Percentiles rank a stretch among this genome's conserved stretches.
Evolutionary conservation across 2,888 invertebrate species (phyloP).

Genomic region (Himalopsyche anomala): DNA sequence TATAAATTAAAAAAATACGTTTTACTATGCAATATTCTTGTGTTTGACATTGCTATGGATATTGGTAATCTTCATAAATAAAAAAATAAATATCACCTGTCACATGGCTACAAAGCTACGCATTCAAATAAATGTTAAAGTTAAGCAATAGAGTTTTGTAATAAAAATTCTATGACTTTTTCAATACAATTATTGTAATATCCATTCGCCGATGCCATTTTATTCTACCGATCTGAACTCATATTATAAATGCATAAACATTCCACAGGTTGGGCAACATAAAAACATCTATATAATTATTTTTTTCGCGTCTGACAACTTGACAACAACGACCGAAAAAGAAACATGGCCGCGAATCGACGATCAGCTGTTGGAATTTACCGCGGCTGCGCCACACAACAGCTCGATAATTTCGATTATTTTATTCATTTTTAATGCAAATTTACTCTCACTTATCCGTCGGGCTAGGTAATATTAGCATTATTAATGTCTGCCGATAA

Average conservation of each 20-base stretch:
- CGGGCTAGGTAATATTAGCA: conserved; percentile 21
- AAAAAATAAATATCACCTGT: too few species aligned
- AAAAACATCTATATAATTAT: conserved; percentile 22
- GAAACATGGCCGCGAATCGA: conserved; percentile 8
- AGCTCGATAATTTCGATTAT: conserved; percentile 5
- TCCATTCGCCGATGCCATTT: too few species aligned
- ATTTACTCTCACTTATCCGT: conserved; percentile 12
- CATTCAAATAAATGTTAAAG: too few species aligned
- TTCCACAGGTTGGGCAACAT: conserved; percentile 6
- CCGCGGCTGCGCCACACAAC: neutral
- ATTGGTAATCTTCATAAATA: too few species aligned
- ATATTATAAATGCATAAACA: neutral
- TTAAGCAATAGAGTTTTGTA: too few species aligned
- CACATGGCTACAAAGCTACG: too few species aligned
- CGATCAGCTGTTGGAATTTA: neutral
- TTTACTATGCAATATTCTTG: too few species aligned
- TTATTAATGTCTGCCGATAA: neutral
- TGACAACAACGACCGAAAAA: conserved; percentile 5
- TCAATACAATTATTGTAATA: too few species aligned
- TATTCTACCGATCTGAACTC: too few species aligned
- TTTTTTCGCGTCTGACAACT: conserved; percentile 23
- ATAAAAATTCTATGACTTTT: too few species aligned
- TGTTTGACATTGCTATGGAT: too few species aligned
- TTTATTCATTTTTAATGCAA: conserved; percentile 28
- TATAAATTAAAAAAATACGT: too few species aligned